These are phyloP conservation scores for Thalassarche chlororhynchos DNA, from an alignment of 2,113 vertebrate species.

Conservation along the genomic window DNA sequence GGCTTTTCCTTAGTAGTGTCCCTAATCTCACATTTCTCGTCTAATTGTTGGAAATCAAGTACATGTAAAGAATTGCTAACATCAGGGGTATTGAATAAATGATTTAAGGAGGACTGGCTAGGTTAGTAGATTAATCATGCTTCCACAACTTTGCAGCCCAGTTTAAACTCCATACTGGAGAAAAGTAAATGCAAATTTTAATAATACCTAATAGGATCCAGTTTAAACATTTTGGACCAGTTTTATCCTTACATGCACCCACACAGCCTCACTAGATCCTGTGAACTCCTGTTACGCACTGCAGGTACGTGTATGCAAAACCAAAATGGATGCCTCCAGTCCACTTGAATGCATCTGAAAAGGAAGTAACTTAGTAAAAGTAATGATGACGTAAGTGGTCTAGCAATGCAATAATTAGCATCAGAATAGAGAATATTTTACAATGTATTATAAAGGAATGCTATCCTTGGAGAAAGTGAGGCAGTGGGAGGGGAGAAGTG, in stretches of 20 bases:
- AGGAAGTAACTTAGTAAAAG: neutral
- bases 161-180: neutral
- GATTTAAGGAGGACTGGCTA: constrained; percentile 39
- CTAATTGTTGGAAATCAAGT: constrained; percentile 52
- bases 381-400: neutral
- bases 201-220: neutral
- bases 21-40: constrained; percentile 47
- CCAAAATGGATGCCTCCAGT: neutral
- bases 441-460: neutral
- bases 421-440: neutral
- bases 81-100: neutral
- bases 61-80: constrained; percentile 28
- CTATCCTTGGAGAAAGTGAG: neutral
- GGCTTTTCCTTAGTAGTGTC: constrained; percentile 10
- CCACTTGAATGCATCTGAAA: neutral
- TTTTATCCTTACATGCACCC: neutral
- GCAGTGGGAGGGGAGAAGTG: neutral
- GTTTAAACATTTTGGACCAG: neutral
- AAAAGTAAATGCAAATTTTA: neutral
- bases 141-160: neutral
- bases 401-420: neutral
- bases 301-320: neutral
- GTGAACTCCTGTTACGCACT: neutral
- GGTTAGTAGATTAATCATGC: neutral
- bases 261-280: neutral